These are phyloP conservation scores for Crambe crambe DNA, from an alignment of 37 sponge, comb jelly and placozoan genomes.

Conservation along the genomic window DNA sequence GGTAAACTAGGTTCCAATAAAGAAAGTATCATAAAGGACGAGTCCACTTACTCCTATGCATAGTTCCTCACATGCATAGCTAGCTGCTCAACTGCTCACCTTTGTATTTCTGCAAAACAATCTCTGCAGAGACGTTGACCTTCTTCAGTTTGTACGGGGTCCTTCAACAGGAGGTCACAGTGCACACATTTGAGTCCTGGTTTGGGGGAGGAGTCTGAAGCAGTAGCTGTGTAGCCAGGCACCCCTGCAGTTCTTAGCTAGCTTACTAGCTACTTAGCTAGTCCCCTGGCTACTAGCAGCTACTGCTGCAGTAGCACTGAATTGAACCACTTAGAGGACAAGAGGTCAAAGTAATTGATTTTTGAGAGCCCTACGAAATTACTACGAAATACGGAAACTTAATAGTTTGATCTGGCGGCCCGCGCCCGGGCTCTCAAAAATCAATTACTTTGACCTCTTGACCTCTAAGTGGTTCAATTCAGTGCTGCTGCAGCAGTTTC, in stretches of 20 bases:
- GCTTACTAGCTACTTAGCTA: too few relatives aligned
- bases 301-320: too few relatives aligned
- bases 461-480: too few relatives aligned
- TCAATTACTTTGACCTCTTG: too few relatives aligned
- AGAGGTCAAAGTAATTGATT: too few relatives aligned
- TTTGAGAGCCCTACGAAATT: too few relatives aligned
- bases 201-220: background rate
- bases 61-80: background rate
- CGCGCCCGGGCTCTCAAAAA: too few relatives aligned
- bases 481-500: too few relatives aligned
- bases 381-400: too few relatives aligned
- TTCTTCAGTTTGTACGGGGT: constrained; percentile 58
- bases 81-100: constrained; percentile 15
- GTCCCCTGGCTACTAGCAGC: constrained; percentile 24
- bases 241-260: background rate
- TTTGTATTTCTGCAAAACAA: constrained; percentile 44
- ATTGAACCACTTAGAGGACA: too few relatives aligned
- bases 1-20: background rate
- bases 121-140: constrained; percentile 53
- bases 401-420: too few relatives aligned
- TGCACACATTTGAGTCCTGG: background rate
- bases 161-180: constrained; percentile 5
- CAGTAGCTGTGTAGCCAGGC: constrained; percentile 3
- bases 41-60: background rate
- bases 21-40: background rate